Evolutionary conservation across 2,797 vertebrate genomes (phyloP).

Genomic region (Oreochromis mossambicus): DNA sequence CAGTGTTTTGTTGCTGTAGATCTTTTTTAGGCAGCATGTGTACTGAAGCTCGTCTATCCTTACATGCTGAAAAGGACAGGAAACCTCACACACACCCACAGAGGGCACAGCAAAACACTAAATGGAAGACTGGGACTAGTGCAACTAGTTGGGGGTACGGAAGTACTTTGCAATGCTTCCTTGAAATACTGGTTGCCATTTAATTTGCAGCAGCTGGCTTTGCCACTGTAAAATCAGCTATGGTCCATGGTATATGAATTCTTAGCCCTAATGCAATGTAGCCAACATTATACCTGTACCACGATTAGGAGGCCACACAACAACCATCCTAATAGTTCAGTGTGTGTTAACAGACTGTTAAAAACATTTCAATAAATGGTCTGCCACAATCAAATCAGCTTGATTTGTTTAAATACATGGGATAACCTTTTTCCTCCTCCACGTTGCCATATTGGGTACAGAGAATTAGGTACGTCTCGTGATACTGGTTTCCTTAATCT

Average conservation of each 20-base stretch:
- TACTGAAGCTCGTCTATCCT: not conserved
- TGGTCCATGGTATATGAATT: not conserved
- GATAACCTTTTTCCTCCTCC: not conserved
- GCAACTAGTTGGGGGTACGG: not conserved
- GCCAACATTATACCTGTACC: not conserved
- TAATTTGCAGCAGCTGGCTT: not conserved
- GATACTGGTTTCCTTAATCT: not conserved
- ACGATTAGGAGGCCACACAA: not conserved
- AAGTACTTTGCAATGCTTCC: not conserved
- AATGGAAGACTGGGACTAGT: not conserved
- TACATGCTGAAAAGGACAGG: not conserved
- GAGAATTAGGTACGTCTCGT: not conserved
- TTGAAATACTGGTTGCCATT: not conserved
- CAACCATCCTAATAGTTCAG: not conserved
- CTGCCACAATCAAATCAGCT: not conserved
- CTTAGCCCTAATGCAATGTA: not conserved
- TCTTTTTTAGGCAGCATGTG: not conserved
- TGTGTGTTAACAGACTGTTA: not conserved
- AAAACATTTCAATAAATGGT: not conserved
- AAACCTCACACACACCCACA: not conserved
- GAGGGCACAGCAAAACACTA: not conserved
- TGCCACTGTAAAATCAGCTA: not conserved
- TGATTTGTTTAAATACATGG: not conserved
- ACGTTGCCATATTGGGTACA: not conserved
- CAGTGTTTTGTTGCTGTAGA: not conserved